phyloP scores from a whole-genome alignment of 2,888 invertebrate genomes.

The Pharmacophagus antenor region DNA sequence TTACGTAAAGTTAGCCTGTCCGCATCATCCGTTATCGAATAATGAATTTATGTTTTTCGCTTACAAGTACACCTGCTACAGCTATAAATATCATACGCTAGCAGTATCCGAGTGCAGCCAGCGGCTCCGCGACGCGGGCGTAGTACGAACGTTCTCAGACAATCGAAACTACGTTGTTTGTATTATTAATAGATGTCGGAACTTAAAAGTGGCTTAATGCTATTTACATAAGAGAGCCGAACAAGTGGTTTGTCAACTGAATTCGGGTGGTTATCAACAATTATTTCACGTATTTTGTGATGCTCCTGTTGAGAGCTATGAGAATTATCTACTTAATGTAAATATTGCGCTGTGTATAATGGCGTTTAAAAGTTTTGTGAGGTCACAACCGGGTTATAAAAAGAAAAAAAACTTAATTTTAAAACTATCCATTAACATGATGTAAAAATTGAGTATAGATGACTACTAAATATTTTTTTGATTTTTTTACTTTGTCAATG shows the following conservation, averaged over 20 bases:
- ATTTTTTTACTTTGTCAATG: too few relatives aligned
- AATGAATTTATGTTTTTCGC: conserved; percentile 69
- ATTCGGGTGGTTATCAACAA: conserved; percentile 53
- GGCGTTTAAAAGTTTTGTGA: too few relatives aligned
- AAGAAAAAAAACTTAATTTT: too few relatives aligned
- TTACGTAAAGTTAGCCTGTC: conserved; percentile 62
- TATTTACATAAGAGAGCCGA: conserved; percentile 44
- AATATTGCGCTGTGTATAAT: too few relatives aligned
- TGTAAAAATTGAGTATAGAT: too few relatives aligned
- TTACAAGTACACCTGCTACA: conserved; percentile 69
- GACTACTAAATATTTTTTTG: too few relatives aligned
- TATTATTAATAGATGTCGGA: conserved; percentile 56
- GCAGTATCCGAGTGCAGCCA: conserved; percentile 28
- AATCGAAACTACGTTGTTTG: conserved; percentile 48
- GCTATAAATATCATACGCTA: conserved; percentile 55
- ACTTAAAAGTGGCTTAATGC: conserved; percentile 56
- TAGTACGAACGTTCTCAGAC: conserved; percentile 46
- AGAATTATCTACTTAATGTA: neutral
- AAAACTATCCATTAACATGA: too few relatives aligned
- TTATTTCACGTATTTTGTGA: conserved; percentile 45
- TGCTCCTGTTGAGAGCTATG: neutral
- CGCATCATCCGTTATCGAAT: conserved; percentile 74
- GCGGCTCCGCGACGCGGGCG: conserved; percentile 3
- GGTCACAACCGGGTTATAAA: neutral
- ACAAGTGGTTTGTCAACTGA: conserved; percentile 64